Conservation (phyloP, 1,140 invertebrate genomes). For the Dermatophagoides farinae region DNA sequence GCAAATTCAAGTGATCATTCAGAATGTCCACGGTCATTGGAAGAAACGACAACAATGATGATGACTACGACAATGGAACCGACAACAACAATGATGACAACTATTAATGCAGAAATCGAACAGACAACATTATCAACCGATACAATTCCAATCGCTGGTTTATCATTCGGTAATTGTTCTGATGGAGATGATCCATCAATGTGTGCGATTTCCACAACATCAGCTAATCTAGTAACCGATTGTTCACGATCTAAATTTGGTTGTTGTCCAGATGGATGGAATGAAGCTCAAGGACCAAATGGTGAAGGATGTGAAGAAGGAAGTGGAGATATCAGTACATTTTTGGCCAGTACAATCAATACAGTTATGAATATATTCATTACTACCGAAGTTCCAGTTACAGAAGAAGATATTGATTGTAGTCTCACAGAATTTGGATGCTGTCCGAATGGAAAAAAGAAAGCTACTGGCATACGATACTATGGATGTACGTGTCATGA, state of each 20-base stretch:
- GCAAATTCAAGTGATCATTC: constrained; percentile 24
- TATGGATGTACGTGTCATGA: constrained; percentile 67
- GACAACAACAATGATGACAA: not conserved
- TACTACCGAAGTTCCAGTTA: constrained; percentile 1
- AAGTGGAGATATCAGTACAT: constrained; percentile 22
- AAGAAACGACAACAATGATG: constrained; percentile 7
- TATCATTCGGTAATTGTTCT: not conserved
- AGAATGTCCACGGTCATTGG: constrained; percentile 18
- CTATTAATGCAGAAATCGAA: not conserved
- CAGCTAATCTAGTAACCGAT: constrained; percentile 17
- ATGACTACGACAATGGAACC: not conserved
- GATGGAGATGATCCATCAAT: not conserved
- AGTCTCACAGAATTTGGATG: constrained; percentile 41
- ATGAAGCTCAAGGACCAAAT: constrained; percentile 27
- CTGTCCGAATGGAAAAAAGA: constrained; percentile 50
- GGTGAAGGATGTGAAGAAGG: constrained; percentile 27
- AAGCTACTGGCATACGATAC: constrained; percentile 50
- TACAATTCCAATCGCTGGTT: not conserved
- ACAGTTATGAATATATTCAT: constrained; percentile 44
- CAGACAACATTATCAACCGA: not conserved
- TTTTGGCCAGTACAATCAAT: constrained; percentile 43
- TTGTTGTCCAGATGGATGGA: constrained; percentile 30
- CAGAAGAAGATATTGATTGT: constrained; percentile 29
- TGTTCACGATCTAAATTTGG: constrained; percentile 25
- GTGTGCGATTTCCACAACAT: not conserved